These are phyloP conservation scores for Aethina tumida DNA, from an alignment of 1,140 invertebrate genomes.

Conservation along the genomic window DNA sequence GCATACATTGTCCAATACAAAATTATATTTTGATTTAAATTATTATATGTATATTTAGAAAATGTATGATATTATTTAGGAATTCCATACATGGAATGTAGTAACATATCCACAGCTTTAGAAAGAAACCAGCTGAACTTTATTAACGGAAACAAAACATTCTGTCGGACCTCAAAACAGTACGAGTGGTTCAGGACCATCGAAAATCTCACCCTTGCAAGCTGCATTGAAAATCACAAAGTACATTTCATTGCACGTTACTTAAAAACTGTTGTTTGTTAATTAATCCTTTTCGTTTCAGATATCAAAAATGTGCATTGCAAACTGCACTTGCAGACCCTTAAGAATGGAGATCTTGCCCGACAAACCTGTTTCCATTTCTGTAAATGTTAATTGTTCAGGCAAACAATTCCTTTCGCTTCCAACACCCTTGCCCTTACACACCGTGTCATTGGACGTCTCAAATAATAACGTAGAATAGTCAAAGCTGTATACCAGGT, in stretches of 20 bases:
- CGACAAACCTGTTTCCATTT: slow-evolving; percentile 44
- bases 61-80: slow-evolving; percentile 45
- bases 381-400: slow-evolving; percentile 65
- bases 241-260: too few relatives aligned
- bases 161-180: slow-evolving; percentile 54
- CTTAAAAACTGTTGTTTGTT: slow-evolving; percentile 3
- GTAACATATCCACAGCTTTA: slow-evolving; percentile 54
- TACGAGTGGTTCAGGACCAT: slow-evolving; percentile 70
- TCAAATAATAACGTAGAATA: slow-evolving; percentile 69
- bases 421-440: slow-evolving; percentile 57
- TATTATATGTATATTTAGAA: too few relatives aligned
- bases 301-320: slow-evolving; percentile 47
- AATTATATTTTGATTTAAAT: too few relatives aligned
- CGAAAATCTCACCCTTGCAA: too few relatives aligned
- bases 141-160: slow-evolving; percentile 57
- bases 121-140: slow-evolving; percentile 51
- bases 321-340: slow-evolving; percentile 50
- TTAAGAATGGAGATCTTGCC: slow-evolving; percentile 45
- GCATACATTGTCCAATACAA: too few relatives aligned
- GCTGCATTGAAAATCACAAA: too few relatives aligned
- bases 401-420: slow-evolving; percentile 51
- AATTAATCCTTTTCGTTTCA: slow-evolving; percentile 22
- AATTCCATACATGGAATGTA: slow-evolving; percentile 58
- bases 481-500: too few relatives aligned
- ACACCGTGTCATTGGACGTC: slow-evolving; percentile 64